Evolutionary conservation across 30 jellyfish, hydroid and myxozoan species (phyloP).

Genomic region (Aurelia sp.): DNA sequence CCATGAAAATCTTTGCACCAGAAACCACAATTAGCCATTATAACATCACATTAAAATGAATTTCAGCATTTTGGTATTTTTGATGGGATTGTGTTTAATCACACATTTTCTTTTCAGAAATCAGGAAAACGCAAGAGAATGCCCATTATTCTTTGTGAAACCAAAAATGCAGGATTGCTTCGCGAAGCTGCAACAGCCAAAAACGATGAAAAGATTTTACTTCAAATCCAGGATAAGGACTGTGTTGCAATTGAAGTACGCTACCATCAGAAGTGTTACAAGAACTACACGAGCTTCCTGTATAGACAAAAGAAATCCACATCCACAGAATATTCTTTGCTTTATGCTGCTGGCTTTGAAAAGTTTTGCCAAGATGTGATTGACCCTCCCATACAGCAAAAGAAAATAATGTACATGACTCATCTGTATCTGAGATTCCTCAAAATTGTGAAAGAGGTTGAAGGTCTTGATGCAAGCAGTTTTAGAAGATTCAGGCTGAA

Average conservation of each 20-base stretch:
- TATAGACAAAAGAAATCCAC: neutral
- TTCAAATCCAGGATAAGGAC: constrained; percentile 59
- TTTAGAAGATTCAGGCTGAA: constrained; percentile 21
- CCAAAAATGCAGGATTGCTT: constrained; percentile 32
- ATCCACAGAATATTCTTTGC: neutral
- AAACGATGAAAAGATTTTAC: constrained; percentile 25
- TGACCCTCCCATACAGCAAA: neutral
- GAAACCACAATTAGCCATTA: too few species aligned
- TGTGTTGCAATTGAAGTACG: constrained; percentile 67
- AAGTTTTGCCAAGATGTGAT: constrained; percentile 32
- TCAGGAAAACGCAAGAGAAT: constrained; percentile 34
- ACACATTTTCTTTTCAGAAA: constrained; percentile 20
- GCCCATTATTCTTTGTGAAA: constrained; percentile 25
- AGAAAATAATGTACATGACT: constrained; percentile 5
- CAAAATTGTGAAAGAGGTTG: constrained; percentile 44
- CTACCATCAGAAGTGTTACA: constrained; percentile 55
- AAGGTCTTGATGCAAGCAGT: constrained; percentile 22
- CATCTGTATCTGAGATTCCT: constrained; percentile 5
- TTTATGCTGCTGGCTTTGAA: constrained; percentile 24
- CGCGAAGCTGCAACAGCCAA: constrained; percentile 66
- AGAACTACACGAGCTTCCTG: constrained; percentile 24
- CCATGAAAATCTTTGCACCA: too few species aligned
- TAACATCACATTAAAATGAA: too few species aligned
- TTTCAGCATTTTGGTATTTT: too few species aligned
- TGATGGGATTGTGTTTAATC: too few species aligned